Evolutionary conservation across 2,797 vertebrate genomes (phyloP).

Genomic region (Heterohyrax brucei): DNA sequence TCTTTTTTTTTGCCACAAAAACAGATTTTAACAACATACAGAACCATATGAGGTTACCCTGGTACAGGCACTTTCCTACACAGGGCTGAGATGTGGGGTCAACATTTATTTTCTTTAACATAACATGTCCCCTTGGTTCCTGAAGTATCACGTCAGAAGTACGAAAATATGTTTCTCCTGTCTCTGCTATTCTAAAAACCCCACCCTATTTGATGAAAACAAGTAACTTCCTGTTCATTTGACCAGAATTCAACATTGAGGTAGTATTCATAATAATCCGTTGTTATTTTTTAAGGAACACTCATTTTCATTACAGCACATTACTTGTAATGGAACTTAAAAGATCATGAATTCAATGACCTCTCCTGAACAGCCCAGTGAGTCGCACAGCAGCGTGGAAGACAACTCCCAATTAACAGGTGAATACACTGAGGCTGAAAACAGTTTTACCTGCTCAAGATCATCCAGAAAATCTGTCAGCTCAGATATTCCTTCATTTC

Average conservation of each 20-base stretch:
- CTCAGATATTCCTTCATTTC: not conserved
- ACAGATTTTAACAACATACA: too few relatives aligned
- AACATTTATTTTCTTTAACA: conserved; percentile 71
- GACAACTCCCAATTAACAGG: conserved; percentile 38
- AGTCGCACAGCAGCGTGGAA: not conserved
- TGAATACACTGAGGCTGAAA: conserved; percentile 54
- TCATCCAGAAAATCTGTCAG: not conserved
- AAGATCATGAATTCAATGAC: conserved; percentile 44
- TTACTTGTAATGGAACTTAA: not conserved
- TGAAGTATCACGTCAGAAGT: conserved; percentile 56
- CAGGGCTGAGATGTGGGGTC: not conserved
- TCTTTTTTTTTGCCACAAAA: not conserved
- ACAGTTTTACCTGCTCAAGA: not conserved
- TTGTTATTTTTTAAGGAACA: conserved; percentile 9
- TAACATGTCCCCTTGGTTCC: conserved; percentile 53
- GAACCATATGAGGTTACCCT: not conserved
- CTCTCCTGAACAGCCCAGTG: not conserved
- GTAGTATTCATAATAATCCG: not conserved
- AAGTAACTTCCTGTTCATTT: conserved; percentile 56
- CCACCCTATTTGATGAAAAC: conserved; percentile 64
- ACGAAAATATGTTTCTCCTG: conserved; percentile 41
- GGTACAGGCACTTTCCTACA: not conserved
- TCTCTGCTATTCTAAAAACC: conserved; percentile 56
- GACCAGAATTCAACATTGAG: conserved; percentile 38
- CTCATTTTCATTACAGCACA: not conserved